Percentiles rank a stretch among this genome's conserved stretches.
phyloP scores from a whole-genome alignment of 37 sponge, comb jelly and placozoan species.

The Halichondria panicea region DNA sequence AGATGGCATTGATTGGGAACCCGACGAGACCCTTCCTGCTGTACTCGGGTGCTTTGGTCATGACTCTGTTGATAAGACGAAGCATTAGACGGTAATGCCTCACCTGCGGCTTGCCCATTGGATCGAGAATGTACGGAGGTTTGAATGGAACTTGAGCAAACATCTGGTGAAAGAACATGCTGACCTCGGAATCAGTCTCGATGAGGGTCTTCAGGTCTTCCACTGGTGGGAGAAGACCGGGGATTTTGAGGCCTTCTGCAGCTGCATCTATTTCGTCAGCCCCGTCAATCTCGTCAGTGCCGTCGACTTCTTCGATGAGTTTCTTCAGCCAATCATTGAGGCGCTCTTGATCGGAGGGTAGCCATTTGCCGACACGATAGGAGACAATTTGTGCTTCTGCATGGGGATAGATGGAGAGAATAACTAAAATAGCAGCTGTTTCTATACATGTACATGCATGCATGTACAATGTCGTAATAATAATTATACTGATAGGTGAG shows the following conservation, averaged over 20 bases:
- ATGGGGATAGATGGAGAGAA: too few species aligned
- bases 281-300: too few species aligned
- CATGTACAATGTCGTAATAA: too few species aligned
- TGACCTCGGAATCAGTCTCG: constrained; percentile 15
- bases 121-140: not conserved
- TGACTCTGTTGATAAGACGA: constrained; percentile 20
- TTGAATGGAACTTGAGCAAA: constrained; percentile 13
- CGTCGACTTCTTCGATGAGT: constrained; percentile 37
- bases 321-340: constrained; percentile 29
- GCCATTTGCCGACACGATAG: constrained; percentile 36
- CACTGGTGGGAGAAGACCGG: not conserved
- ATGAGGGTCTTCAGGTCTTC: constrained; percentile 11
- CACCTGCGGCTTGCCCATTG: constrained; percentile 36
- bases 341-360: constrained; percentile 27
- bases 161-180: constrained; percentile 30
- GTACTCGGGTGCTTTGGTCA: constrained; percentile 40
- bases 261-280: not conserved
- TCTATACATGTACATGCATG: too few species aligned
- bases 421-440: too few species aligned
- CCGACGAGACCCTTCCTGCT: constrained; percentile 20
- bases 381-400: constrained; percentile 17
- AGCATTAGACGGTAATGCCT: constrained; percentile 25
- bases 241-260: not conserved
- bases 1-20: constrained; percentile 56
- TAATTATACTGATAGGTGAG: too few species aligned